A percentile compares a stretch with the other conserved stretches of the same genome.
Evolutionary conservation across 2,797 vertebrate species (phyloP).

Genomic region (Trachops cirrhosus): DNA sequence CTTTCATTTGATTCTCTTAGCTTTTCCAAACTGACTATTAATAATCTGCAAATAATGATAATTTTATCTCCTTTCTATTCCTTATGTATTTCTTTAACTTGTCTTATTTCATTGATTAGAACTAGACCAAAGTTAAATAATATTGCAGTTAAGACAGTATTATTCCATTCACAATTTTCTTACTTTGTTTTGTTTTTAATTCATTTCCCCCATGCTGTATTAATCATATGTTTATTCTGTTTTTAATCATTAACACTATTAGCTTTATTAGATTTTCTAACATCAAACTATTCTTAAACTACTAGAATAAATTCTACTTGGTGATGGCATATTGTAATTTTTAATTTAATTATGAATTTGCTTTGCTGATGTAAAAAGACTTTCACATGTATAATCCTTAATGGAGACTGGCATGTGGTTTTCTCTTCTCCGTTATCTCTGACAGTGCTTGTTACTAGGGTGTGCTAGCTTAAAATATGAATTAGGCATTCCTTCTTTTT

Average conservation of each 20-base stretch:
- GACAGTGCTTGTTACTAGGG: not conserved
- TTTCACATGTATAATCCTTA: not conserved
- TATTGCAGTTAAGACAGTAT: not conserved
- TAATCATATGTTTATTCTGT: not conserved
- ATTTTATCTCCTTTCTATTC: not conserved
- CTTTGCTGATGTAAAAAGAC: not conserved
- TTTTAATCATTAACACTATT: constrained; percentile 2
- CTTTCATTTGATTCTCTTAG: not conserved
- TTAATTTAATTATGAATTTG: constrained; percentile 23
- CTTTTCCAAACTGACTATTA: not conserved
- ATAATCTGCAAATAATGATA: not conserved
- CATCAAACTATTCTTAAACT: not conserved
- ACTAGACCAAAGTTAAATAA: not conserved
- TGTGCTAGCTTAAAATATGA: not conserved
- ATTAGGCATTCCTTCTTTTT: not conserved
- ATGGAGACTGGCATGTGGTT: not conserved
- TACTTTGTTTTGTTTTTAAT: constrained; percentile 15
- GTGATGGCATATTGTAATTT: not conserved
- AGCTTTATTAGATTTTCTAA: not conserved
- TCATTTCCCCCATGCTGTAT: not conserved
- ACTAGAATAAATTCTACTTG: not conserved
- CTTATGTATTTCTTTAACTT: not conserved
- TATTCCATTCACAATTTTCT: not conserved
- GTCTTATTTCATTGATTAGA: not conserved
- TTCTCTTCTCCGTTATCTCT: not conserved